Evolutionary conservation across 1,140 invertebrate genomes (phyloP), one percentile per base, ranked within the genome.

Genomic region (Agraylea sexmaculata): DNA sequence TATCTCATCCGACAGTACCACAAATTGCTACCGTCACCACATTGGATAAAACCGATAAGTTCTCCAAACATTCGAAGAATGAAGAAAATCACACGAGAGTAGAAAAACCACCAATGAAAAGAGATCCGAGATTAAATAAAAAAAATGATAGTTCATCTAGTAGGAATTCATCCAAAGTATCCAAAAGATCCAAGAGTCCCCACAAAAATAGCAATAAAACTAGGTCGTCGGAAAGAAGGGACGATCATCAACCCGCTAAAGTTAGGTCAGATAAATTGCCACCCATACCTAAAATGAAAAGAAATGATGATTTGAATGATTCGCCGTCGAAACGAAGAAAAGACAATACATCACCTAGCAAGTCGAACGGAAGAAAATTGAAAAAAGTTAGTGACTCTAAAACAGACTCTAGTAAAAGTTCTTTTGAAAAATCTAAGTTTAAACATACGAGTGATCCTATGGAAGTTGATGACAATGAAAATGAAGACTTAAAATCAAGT

Each of bases 231-330:
- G 28, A 10, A 47, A 43, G 27, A 43, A 37, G 40, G 42, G n/a
- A 46, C 37, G 34, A 17, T 25, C 10, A 12, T 22, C 15, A 29
- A 28, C 23, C 28, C 39, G 3, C 27, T 28, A 29, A 35, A 52
- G 4, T 40, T 56, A 54, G 50, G 13, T 57, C 59, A 19, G 57
- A 52, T 47, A 62, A 60, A 23, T 50, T 65, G n/a, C 62, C 62
- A 5, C 62, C 64, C 4, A 64, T 65, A 10, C 64, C 64, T 4
- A 64, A 64, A 48, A 51, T 64, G 1, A 39, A 36, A 35, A 33
- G 28, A 12, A 20, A 17, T 27, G 34, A 37, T 37, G 49, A 53
- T 5, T 47, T 34, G 12, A 34, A 18, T 16, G 20, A 56, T 4
- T 51, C 54, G 6, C 47, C 54, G 2, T 23, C 25, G 7, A 63